phyloP scores from a whole-genome alignment of 2,888 invertebrate genomes.

The Pollenia angustigena region DNA sequence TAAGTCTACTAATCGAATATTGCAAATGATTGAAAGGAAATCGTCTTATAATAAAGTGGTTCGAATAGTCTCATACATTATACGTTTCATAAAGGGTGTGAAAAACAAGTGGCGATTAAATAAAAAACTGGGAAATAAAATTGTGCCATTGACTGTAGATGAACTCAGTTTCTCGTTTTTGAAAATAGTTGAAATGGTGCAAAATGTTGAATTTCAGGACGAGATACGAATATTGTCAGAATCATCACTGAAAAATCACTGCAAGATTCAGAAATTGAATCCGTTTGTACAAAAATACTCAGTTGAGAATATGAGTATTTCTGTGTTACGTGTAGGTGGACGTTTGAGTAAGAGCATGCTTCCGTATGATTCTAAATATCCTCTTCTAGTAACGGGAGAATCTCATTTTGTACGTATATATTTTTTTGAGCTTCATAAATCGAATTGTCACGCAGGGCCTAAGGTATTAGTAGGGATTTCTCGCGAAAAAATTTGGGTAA shows the following conservation, averaged over 20 bases:
- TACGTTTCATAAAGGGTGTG: no score
- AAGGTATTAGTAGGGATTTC: not conserved
- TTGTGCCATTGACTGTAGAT: no score
- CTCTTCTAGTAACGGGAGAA: not conserved
- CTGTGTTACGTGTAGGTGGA: conserved; percentile 11
- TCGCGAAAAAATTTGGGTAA: conserved; percentile 1
- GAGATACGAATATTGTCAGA: not conserved
- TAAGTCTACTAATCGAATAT: no score
- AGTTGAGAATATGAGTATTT: not conserved
- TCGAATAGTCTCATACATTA: no score
- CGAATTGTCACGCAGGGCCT: not conserved
- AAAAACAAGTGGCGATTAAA: no score
- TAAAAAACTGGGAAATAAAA: no score
- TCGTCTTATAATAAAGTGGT: no score
- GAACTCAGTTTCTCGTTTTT: no score
- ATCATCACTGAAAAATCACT: not conserved
- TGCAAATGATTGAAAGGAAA: no score
- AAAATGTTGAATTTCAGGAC: no score
- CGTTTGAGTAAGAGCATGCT: not conserved
- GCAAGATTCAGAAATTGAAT: not conserved
- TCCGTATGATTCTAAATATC: conserved; percentile 29
- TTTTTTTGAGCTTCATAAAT: not conserved
- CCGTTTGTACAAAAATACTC: not conserved
- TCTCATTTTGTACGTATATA: not conserved
- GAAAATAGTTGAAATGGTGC: no score